Percentiles rank a stretch among this genome's conserved stretches.
phyloP scores from a whole-genome alignment of 2,797 vertebrate genomes.

The Lacerta agilis region DNA sequence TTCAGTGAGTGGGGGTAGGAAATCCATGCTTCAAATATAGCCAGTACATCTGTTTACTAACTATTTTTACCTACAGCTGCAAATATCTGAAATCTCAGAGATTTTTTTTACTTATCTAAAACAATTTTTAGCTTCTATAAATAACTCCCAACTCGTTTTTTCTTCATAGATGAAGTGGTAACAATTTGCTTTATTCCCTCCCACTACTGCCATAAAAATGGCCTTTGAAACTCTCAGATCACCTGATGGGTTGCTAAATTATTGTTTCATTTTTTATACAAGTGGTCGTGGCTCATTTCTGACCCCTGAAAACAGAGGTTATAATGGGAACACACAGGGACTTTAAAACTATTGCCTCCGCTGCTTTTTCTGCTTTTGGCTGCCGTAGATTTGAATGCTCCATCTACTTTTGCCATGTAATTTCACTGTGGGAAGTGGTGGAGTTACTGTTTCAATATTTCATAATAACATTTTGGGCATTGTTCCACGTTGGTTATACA shows the following conservation, averaged over 20 bases:
- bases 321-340: neutral
- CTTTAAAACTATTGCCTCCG: neutral
- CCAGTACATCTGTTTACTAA: constrained; percentile 15
- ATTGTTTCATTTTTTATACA: constrained; percentile 1
- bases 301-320: neutral
- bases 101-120: neutral
- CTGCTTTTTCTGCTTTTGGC: neutral
- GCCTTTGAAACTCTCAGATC: neutral
- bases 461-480: neutral
- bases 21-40: constrained; percentile 24
- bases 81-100: constrained; percentile 18
- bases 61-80: constrained; percentile 24
- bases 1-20: neutral
- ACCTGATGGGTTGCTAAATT: neutral
- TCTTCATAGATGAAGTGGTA: neutral
- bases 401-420: neutral
- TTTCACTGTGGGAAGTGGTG: neutral
- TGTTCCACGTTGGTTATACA: neutral
- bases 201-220: neutral
- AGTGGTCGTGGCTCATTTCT: neutral
- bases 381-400: neutral
- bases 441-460: neutral
- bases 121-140: neutral
- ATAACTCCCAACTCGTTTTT: neutral
- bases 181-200: neutral